phyloP scores from a whole-genome alignment of 2,888 invertebrate genomes.

The Lamellibrachia satsuma region DNA sequence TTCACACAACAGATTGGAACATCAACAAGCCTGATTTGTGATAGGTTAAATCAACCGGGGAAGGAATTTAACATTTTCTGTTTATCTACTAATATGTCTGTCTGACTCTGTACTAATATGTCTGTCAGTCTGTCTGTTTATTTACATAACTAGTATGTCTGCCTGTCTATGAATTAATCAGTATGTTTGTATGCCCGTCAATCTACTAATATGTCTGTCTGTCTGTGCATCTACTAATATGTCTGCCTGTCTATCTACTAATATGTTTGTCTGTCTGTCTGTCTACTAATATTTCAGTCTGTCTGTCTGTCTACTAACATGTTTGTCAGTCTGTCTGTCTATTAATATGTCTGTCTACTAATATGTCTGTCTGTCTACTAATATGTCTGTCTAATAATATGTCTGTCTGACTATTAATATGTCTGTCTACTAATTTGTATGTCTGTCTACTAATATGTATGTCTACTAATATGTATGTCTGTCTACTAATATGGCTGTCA shows the following conservation, averaged over 20 bases:
- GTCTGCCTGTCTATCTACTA: too few relatives aligned
- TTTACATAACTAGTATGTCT: neutral
- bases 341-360: neutral
- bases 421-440: constrained; percentile 33
- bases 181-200: neutral
- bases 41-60: too few relatives aligned
- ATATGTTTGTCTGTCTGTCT: too few relatives aligned
- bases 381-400: constrained; percentile 20
- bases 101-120: too few relatives aligned
- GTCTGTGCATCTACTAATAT: too few relatives aligned
- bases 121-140: too few relatives aligned
- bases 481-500: too few relatives aligned
- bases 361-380: constrained; percentile 26
- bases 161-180: neutral
- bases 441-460: constrained; percentile 5
- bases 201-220: too few relatives aligned
- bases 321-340: neutral
- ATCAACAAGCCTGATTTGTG: too few relatives aligned
- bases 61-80: neutral
- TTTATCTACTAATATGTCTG: neutral
- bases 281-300: too few relatives aligned
- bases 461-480: too few relatives aligned
- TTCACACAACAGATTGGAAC: too few relatives aligned
- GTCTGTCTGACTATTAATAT: constrained; percentile 30
- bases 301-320: neutral